These are phyloP conservation scores for Mormyrops boulengeri DNA, from an alignment of 2,797 vertebrate genomes.

Conservation along the genomic window DNA sequence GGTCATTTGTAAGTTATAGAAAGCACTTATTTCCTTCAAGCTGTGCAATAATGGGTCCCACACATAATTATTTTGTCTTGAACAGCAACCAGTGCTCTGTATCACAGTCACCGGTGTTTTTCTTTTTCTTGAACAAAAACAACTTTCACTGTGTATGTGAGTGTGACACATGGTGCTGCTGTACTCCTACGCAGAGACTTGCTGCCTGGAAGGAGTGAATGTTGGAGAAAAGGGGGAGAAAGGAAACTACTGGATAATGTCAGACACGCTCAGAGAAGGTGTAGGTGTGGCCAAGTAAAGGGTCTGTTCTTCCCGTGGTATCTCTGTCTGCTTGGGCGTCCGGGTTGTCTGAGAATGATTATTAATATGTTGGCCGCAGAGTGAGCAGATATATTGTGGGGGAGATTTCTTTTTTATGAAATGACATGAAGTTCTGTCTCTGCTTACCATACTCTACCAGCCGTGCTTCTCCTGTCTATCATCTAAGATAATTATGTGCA, in stretches of 20 bases:
- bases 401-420: background rate
- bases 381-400: background rate
- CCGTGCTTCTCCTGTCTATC: background rate
- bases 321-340: background rate
- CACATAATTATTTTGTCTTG: constrained; percentile 1
- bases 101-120: background rate
- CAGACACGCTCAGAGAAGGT: background rate
- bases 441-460: background rate
- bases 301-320: background rate
- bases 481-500: background rate
- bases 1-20: background rate
- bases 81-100: background rate
- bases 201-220: background rate
- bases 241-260: constrained; percentile 15
- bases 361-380: background rate
- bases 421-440: background rate
- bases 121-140: background rate
- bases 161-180: background rate
- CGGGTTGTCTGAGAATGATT: background rate
- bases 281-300: background rate
- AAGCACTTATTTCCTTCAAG: background rate
- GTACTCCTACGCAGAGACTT: constrained; percentile 6
- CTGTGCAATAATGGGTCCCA: background rate
- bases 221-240: background rate
- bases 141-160: background rate